A percentile compares a stretch with the other conserved stretches of the same genome.
Conservation (phyloP, 2,888 invertebrate species). For the Minunthozetes semirufus region DNA sequence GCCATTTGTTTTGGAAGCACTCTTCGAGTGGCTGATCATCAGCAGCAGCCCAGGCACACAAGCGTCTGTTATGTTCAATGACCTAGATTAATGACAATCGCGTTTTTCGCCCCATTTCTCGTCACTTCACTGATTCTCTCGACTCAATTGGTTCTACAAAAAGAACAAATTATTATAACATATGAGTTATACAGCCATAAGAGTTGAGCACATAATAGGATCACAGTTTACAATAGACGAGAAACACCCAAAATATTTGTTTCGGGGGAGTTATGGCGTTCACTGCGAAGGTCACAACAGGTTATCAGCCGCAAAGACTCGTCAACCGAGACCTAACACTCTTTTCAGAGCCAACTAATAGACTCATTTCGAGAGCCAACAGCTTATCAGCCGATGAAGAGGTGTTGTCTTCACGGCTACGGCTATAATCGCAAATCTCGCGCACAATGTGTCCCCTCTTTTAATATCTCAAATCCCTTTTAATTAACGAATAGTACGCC, state of each 20-base stretch:
- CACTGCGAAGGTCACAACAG: constrained; percentile 18
- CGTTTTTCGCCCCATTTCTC: constrained; percentile 30
- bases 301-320: constrained; percentile 25
- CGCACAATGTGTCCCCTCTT: constrained; percentile 7
- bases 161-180: constrained; percentile 3
- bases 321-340: constrained; percentile 11
- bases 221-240: constrained; percentile 22
- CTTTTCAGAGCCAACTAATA: background rate
- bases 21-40: constrained; percentile 9
- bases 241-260: constrained; percentile 19
- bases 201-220: constrained; percentile 7
- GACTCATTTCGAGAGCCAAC: background rate
- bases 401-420: constrained; percentile 17
- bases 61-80: constrained; percentile 12
- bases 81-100: constrained; percentile 32
- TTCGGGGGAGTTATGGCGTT: constrained; percentile 18
- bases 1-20: background rate
- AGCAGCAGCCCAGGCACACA: no score
- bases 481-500: background rate
- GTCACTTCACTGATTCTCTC: constrained; percentile 13
- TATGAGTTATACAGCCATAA: background rate
- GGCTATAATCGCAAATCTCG: background rate
- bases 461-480: background rate
- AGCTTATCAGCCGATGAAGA: background rate
- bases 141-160: constrained; percentile 17